Conservation (phyloP, 1,140 invertebrate genomes). For the Acyrthosiphon pisum region DNA sequence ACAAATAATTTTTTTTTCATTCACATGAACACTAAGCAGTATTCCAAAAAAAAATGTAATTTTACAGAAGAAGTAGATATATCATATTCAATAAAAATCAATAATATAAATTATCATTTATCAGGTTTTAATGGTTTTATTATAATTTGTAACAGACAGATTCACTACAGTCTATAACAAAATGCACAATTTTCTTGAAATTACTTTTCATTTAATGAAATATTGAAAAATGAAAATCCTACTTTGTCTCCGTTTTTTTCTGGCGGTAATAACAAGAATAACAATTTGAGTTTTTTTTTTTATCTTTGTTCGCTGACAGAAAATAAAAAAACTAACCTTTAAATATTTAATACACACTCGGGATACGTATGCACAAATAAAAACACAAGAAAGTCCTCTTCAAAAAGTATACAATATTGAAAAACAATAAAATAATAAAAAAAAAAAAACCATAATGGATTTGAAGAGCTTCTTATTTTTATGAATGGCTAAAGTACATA, state of each 20-base stretch:
- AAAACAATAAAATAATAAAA: neutral
- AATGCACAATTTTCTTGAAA: neutral
- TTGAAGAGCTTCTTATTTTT: neutral
- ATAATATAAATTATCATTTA: too few species aligned
- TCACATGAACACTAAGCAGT: too few species aligned
- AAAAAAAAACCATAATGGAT: neutral
- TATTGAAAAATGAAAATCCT: too few species aligned
- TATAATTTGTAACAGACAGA: neutral
- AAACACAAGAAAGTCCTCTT: neutral
- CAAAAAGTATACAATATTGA: neutral
- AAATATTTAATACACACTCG: neutral
- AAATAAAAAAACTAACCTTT: neutral
- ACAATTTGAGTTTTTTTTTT: neutral
- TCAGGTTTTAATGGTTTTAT: too few species aligned
- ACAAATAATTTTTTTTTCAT: too few species aligned
- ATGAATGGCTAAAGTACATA: neutral
- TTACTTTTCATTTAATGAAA: neutral
- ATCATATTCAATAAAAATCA: too few species aligned
- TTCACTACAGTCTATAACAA: neutral
- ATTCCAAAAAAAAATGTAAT: too few species aligned
- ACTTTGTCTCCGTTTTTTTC: too few species aligned
- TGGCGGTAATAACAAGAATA: too few species aligned
- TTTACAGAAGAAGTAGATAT: too few species aligned
- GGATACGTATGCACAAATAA: neutral
- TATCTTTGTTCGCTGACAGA: neutral